Percentiles rank a stretch among this genome's conserved stretches.
Evolutionary conservation across 2,888 invertebrate species (phyloP).

Genomic region (Diabrotica balteata): DNA sequence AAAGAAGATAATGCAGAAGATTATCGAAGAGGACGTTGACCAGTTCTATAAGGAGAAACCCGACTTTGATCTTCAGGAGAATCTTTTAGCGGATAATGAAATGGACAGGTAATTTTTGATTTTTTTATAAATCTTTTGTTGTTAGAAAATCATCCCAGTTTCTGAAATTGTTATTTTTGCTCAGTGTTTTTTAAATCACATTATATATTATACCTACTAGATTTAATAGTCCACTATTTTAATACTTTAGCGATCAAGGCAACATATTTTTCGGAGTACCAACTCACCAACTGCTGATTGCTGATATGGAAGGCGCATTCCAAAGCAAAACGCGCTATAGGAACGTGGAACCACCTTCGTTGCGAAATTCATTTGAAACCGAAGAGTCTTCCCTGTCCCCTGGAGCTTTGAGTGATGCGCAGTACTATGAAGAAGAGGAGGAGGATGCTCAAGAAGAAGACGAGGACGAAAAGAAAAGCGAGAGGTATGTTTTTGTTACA

Average conservation of each 20-base stretch:
- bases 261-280: conserved; percentile 12
- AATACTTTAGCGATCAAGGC: conserved; percentile 17
- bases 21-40: conserved; percentile 30
- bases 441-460: not conserved
- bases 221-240: not conserved
- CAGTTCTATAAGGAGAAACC: conserved; percentile 30
- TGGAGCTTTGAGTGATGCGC: conserved; percentile 18
- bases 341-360: conserved; percentile 11
- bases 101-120: conserved; percentile 17
- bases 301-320: conserved; percentile 11
- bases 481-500: conserved; percentile 8
- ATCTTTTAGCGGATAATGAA: conserved; percentile 19
- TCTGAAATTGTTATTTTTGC: too few species aligned
- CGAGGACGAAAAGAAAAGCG: conserved; percentile 18
- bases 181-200: not conserved
- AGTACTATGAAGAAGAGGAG: conserved; percentile 16
- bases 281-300: conserved; percentile 5
- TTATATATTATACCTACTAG: not conserved
- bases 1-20: conserved; percentile 27
- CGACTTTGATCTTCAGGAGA: conserved; percentile 24
- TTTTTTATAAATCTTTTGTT: not conserved
- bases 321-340: conserved; percentile 4
- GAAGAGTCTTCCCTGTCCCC: conserved; percentile 24
- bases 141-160: too few species aligned
- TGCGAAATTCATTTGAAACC: conserved; percentile 19